phyloP scores from a whole-genome alignment of 2,888 invertebrate species.

The Bugulina stolonifera region DNA sequence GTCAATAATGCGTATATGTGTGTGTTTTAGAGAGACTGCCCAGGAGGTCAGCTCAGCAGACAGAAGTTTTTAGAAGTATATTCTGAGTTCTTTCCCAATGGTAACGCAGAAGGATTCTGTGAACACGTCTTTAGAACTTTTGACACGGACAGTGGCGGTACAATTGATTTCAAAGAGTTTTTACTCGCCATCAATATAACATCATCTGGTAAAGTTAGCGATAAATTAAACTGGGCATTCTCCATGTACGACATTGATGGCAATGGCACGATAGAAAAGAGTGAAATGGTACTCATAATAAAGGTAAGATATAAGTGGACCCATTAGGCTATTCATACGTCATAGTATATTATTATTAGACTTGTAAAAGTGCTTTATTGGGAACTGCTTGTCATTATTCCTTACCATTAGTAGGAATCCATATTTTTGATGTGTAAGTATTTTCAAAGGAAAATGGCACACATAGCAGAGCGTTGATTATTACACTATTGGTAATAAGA shows the following conservation, averaged over 20 bases:
- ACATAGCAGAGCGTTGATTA: too few relatives aligned
- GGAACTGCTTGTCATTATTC: too few relatives aligned
- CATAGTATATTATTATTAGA: too few relatives aligned
- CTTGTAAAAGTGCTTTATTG: too few relatives aligned
- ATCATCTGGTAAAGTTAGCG: conserved; percentile 51
- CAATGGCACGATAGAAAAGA: conserved; percentile 53
- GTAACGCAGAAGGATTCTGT: conserved; percentile 95
- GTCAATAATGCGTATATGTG: too few relatives aligned
- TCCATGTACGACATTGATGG: conserved; percentile 54
- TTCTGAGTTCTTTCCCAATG: conserved; percentile 97
- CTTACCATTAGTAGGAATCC: too few relatives aligned
- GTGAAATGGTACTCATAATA: conserved; percentile 53
- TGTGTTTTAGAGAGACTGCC: conserved; percentile 93
- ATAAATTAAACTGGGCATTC: conserved; percentile 54
- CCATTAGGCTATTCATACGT: too few relatives aligned
- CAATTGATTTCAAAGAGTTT: conserved; percentile 54
- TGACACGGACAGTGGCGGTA: conserved; percentile 59
- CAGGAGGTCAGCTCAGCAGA: conserved; percentile 88
- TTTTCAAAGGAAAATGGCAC: too few relatives aligned
- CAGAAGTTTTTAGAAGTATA: conserved; percentile 98
- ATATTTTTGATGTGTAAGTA: too few relatives aligned
- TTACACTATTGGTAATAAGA: too few relatives aligned
- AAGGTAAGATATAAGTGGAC: conserved; percentile 42
- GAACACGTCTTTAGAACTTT: conserved; percentile 97
- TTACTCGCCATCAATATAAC: conserved; percentile 53